A percentile compares a stretch with the other conserved stretches of the same genome.
These are phyloP conservation scores for Hydrotaea diabolus DNA, from an alignment of 2,888 invertebrate species.

Conservation along the genomic window DNA sequence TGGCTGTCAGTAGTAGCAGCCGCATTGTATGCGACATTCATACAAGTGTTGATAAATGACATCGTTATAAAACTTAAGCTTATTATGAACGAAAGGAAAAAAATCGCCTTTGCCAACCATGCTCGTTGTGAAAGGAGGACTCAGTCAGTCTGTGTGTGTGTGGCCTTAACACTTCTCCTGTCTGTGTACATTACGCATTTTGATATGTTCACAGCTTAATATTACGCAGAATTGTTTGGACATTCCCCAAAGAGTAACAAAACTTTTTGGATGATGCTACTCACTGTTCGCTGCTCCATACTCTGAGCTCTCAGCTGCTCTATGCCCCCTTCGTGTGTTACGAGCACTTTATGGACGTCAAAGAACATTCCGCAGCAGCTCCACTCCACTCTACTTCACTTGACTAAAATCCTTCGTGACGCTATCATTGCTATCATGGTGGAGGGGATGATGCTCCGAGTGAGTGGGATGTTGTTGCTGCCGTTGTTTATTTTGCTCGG, in stretches of 20 bases:
- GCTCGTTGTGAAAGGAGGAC: slow-evolving; percentile 24
- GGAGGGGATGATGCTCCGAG: slow-evolving; percentile 14
- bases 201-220: slow-evolving; percentile 41
- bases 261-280: slow-evolving; percentile 40
- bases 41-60: slow-evolving; percentile 49
- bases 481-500: not conserved
- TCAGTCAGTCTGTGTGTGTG: not conserved
- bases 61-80: slow-evolving; percentile 46
- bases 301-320: too few relatives aligned
- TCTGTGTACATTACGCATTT: slow-evolving; percentile 38
- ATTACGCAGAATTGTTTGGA: slow-evolving; percentile 26
- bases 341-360: not conserved
- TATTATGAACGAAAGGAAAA: slow-evolving; percentile 42
- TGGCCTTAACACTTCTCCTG: slow-evolving; percentile 43
- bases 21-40: slow-evolving; percentile 1
- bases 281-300: not conserved
- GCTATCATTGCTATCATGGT: not conserved
- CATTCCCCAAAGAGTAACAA: slow-evolving; percentile 52
- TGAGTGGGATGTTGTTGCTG: slow-evolving; percentile 4
- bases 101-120: slow-evolving; percentile 20
- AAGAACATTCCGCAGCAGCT: not conserved
- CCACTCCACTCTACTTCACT: not conserved
- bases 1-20: too few relatives aligned
- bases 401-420: not conserved
- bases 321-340: not conserved